A percentile compares a stretch with the other conserved stretches of the same genome.
These are phyloP conservation scores for Fistularia tabacaria DNA, from an alignment of 2,797 vertebrate genomes.

Conservation along the genomic window DNA sequence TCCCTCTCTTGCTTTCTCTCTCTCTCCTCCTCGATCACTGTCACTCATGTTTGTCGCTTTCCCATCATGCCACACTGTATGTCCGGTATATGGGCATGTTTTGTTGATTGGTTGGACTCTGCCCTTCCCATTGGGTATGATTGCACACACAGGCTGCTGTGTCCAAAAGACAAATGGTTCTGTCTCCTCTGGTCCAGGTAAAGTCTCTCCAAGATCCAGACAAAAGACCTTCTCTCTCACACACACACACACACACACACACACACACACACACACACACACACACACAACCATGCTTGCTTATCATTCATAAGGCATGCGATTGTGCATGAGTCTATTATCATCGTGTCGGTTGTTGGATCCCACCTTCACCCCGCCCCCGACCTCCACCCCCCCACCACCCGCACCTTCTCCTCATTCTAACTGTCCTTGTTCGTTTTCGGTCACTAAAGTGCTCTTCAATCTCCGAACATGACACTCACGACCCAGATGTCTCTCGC, in stretches of 20 bases:
- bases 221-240: constrained; percentile 17
- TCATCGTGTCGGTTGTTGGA: constrained; percentile 32
- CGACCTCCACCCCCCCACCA: background rate
- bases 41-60: constrained; percentile 59
- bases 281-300: constrained; percentile 3
- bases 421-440: constrained; percentile 15
- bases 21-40: constrained; percentile 18
- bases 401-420: constrained; percentile 38
- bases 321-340: constrained; percentile 48
- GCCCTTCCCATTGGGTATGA: constrained; percentile 51
- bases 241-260: constrained; percentile 7
- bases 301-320: constrained; percentile 20
- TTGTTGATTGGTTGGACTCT: constrained; percentile 60
- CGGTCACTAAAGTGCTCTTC: too few relatives aligned
- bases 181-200: constrained; percentile 76
- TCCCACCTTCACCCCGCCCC: too few relatives aligned
- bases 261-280: constrained; percentile 6
- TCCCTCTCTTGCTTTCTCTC: constrained; percentile 9
- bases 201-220: constrained; percentile 41
- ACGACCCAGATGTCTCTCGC: too few relatives aligned
- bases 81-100: constrained; percentile 55
- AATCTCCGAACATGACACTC: too few relatives aligned
- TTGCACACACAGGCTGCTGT: constrained; percentile 66
- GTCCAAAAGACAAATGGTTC: constrained; percentile 67
- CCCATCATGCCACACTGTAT: constrained; percentile 49